phyloP scores from a whole-genome alignment of 2,888 invertebrate species.

The Hypomecis atomaria region DNA sequence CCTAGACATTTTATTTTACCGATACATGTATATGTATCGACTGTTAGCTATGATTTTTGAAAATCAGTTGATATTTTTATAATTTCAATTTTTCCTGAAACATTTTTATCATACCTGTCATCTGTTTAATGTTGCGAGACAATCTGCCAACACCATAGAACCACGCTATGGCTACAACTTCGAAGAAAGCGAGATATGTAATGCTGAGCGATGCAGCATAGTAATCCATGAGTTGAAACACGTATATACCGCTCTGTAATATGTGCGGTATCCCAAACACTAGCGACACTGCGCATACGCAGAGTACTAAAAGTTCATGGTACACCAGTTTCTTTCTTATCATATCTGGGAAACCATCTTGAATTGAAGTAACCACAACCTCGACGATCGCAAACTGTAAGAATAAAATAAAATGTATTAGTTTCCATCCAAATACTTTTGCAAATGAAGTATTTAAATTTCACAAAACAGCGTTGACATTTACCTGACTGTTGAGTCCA shows the following conservation, averaged over 20 bases:
- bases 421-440: too few species aligned
- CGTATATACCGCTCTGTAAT: conserved; percentile 95
- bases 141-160: conserved; percentile 93
- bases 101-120: conserved; percentile 88
- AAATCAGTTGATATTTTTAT: not conserved
- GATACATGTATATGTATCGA: too few species aligned
- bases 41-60: not conserved
- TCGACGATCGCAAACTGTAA: conserved; percentile 96
- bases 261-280: conserved; percentile 94
- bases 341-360: conserved; percentile 96
- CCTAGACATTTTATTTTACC: too few species aligned
- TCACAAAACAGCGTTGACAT: conserved; percentile 13
- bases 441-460: not conserved
- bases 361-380: conserved; percentile 96
- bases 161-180: conserved; percentile 96
- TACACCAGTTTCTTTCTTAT: conserved; percentile 92
- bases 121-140: conserved; percentile 93
- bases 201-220: conserved; percentile 97
- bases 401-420: conserved; percentile 6
- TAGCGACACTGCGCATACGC: conserved; percentile 93
- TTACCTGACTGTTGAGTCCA: conserved; percentile 94
- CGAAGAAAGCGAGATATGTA: conserved; percentile 96
- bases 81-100: conserved; percentile 1
- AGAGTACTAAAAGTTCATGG: conserved; percentile 93
- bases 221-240: conserved; percentile 96